Base-by-base conservation (phyloP, 2,113 vertebrate genomes). In the Chaenogobius annularis region DNA sequence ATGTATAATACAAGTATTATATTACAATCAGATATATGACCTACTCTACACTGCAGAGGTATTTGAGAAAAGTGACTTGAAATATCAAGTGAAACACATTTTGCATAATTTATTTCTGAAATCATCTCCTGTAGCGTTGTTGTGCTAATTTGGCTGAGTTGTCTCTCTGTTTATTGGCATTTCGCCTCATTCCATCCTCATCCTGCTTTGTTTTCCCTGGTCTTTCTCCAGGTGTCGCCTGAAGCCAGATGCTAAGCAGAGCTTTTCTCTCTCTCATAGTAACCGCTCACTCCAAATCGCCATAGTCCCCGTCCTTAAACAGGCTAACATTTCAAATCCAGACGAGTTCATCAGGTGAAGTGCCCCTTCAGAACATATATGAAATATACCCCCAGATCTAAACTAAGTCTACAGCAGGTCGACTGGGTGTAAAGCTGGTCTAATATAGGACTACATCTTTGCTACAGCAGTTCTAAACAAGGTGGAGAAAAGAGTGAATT, bases 201-300 rank as follows among this genome's bases (percentile, higher is more conserved):
- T 63, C 61, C 35, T 61, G 58, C 58, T 63, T 63, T 63, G 35
- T 63, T 54, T 65, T 65, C 43, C 35, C 26, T 76, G 70, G 63
- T 69, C 69, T 46, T 35, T 11, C 37, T 85, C 61, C 74, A 83
- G 70, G 74, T 74, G 86, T 72, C 52, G 58, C 77, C 56, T 69
- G 62, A 50, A 73, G 63, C 22, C 61, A 54, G 56, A 81, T 14
- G 68, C 70, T 74, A 71, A 73, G 59, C 22, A 69, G 62, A 72
- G 58, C 68, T 19, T n/a, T 74, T 77, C 61, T 63, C 61, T 69
- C 43, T 58, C 72, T 56, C 72, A 50, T n/a, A 20, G 19, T 23
- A 61, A 65, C 74, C 67, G 48, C 73, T 52, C 55, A 20, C 17
- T 66, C 66, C 65, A 75, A 72, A 75, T 70, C 70, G 72, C 66